Evolutionary conservation across 2,113 vertebrate genomes (phyloP).

Genomic region (Centrocercus urophasianus): DNA sequence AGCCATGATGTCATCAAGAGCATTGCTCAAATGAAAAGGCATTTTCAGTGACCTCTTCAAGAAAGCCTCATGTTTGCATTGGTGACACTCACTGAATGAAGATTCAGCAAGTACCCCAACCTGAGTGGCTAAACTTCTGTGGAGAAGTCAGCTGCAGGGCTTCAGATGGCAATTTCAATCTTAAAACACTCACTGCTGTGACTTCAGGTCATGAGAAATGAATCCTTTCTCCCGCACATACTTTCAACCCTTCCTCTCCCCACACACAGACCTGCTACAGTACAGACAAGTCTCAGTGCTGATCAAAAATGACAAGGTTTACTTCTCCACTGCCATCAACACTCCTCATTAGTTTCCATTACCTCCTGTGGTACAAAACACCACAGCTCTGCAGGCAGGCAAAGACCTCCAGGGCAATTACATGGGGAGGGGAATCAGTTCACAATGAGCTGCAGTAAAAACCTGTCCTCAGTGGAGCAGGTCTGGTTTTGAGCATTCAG

Average conservation of each 20-base stretch:
- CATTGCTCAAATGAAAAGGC: not conserved
- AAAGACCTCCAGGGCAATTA: not conserved
- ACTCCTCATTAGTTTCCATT: not conserved
- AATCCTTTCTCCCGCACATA: not conserved
- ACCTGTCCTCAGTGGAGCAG: not conserved
- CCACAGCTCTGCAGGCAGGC: not conserved
- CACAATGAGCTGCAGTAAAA: not conserved
- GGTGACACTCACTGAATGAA: fast-evolving
- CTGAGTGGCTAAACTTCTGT: not conserved
- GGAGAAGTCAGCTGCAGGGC: not conserved
- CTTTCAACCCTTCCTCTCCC: not conserved
- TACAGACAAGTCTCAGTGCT: not conserved
- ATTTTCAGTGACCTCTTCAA: fast-evolving
- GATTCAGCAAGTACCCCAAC: fast-evolving
- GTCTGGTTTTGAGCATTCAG: not conserved
- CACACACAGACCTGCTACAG: no score
- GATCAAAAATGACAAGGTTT: not conserved
- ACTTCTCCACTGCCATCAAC: not conserved
- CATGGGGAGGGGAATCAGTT: not conserved
- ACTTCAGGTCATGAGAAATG: not conserved
- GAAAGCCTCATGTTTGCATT: no score
- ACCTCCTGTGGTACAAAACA: not conserved
- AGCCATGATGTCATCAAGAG: not conserved
- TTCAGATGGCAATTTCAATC: not conserved
- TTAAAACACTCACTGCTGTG: not conserved